A percentile compares a stretch with the other conserved stretches of the same genome.
Evolutionary conservation across 2,888 invertebrate genomes (phyloP).

Genomic region (Dicycla oo): DNA sequence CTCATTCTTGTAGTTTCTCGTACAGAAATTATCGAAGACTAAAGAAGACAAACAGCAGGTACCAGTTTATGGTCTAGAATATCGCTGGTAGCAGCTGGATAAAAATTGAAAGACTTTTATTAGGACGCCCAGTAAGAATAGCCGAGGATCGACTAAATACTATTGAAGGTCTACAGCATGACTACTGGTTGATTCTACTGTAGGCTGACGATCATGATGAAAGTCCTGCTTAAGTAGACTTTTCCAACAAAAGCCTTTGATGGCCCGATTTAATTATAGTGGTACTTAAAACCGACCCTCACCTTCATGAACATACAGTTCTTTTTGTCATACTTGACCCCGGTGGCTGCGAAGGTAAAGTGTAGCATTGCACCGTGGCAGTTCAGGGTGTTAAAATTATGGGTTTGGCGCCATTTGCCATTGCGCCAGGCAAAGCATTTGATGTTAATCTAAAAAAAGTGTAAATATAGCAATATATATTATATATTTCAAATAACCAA

Average conservation of each 20-base stretch:
- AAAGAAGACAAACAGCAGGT: neutral
- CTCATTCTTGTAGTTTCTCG: neutral
- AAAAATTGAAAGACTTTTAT: neutral
- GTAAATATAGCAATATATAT: too few species aligned
- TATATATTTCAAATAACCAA: too few species aligned
- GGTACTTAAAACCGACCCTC: neutral
- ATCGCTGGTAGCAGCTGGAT: neutral
- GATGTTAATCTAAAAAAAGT: slow-evolving; percentile 40
- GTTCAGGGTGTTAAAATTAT: slow-evolving; percentile 50
- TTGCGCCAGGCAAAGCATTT: slow-evolving; percentile 43
- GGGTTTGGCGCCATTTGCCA: slow-evolving; percentile 44
- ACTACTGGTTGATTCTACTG: neutral
- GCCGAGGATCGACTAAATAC: neutral
- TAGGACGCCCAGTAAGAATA: neutral
- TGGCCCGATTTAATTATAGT: neutral
- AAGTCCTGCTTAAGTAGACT: neutral
- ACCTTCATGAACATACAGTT: slow-evolving; percentile 55
- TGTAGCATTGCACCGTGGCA: slow-evolving; percentile 54
- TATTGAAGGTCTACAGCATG: neutral
- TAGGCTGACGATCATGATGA: neutral
- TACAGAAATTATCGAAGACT: neutral
- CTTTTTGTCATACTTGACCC: slow-evolving; percentile 55
- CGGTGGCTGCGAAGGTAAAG: slow-evolving; percentile 11
- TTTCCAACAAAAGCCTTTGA: neutral
- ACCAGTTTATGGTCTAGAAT: neutral